Conservation (phyloP, 1,140 invertebrate genomes). For the Tetramorium parvispinum region DNA sequence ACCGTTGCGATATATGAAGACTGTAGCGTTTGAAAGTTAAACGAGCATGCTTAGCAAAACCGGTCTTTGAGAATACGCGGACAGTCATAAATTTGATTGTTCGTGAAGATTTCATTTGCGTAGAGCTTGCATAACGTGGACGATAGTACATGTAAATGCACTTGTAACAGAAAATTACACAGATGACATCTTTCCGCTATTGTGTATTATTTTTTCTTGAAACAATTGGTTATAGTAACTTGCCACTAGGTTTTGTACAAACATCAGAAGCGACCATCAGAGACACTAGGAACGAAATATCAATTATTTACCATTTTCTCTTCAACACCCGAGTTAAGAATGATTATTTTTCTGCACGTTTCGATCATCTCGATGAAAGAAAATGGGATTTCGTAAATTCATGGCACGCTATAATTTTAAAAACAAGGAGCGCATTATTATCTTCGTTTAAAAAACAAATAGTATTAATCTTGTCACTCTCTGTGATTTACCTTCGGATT, state of each 20-base stretch:
- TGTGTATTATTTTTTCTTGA: not conserved
- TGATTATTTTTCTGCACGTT: not conserved
- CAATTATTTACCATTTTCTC: not conserved
- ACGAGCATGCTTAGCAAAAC: conserved; percentile 31
- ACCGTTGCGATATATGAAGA: not conserved
- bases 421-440: not conserved
- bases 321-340: not conserved
- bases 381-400: conserved; percentile 2
- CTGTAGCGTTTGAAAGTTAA: conserved; percentile 33
- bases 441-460: not conserved
- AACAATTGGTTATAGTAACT: not conserved
- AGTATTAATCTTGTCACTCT: not conserved
- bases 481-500: not conserved
- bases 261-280: not conserved
- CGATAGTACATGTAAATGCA: not conserved
- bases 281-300: not conserved
- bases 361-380: not conserved
- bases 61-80: conserved; percentile 18
- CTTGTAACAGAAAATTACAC: conserved; percentile 6
- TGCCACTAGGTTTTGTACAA: not conserved
- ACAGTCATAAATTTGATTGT: conserved; percentile 27
- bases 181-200: not conserved
- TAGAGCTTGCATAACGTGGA: conserved; percentile 15
- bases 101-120: conserved; percentile 32
- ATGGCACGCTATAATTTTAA: conserved; percentile 3